These are phyloP conservation scores for Wiebesia pumilae DNA, from an alignment of 1,140 invertebrate species.

Conservation along the genomic window DNA sequence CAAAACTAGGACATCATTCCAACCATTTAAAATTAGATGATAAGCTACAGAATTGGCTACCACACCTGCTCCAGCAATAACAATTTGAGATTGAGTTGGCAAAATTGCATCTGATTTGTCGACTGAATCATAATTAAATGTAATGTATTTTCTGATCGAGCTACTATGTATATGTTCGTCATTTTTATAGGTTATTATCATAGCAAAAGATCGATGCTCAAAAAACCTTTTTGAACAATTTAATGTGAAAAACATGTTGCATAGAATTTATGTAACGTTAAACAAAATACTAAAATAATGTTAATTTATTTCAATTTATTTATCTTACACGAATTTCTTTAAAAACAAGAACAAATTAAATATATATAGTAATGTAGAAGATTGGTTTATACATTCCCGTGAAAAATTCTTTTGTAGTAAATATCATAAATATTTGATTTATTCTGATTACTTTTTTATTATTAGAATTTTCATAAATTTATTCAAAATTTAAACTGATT, in stretches of 20 bases:
- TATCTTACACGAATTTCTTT: neutral
- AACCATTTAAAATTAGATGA: conserved; percentile 79
- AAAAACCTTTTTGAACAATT: conserved; percentile 39
- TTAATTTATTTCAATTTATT: neutral
- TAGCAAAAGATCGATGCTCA: conserved; percentile 17
- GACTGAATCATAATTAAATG: conserved; percentile 34
- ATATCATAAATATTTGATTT: neutral
- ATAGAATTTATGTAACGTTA: conserved; percentile 49
- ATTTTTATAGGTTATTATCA: conserved; percentile 53
- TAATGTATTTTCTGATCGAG: neutral
- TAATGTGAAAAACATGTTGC: conserved; percentile 47
- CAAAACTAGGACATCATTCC: conserved; percentile 80
- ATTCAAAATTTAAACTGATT: neutral
- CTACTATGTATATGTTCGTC: conserved; percentile 13
- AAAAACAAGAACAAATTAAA: neutral
- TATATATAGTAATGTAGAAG: neutral
- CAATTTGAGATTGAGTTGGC: conserved; percentile 76
- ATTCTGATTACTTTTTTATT: neutral
- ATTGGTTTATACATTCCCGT: neutral
- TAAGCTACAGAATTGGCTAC: conserved; percentile 83
- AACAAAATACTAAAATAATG: conserved; percentile 15
- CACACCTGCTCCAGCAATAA: conserved; percentile 81
- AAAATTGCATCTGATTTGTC: conserved; percentile 52
- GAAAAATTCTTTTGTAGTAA: neutral
- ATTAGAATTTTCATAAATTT: neutral